Evolutionary conservation across 2,797 vertebrate species (phyloP), one percentile per base, ranked within the genome.

Genomic region (Enteromius afrohamiltoni): DNA sequence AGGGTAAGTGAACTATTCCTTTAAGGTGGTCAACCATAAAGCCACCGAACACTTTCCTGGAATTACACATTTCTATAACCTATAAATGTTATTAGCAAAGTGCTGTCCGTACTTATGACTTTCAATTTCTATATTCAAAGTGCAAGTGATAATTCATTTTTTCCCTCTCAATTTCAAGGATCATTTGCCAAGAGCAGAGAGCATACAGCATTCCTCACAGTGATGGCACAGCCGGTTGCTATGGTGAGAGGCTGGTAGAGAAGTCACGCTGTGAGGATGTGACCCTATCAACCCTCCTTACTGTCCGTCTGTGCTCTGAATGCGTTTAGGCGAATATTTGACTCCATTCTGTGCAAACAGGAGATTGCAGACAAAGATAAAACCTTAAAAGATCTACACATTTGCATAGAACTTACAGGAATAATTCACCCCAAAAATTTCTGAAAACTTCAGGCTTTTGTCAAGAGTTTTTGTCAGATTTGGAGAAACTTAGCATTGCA

Each of bases 111-210:
- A 93, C 77, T 83, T 89, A 88, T 88, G 88, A 88, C 89, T 91
- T 87, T 88, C 90, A 85, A 86, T 88, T 91, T 87, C 87, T 90
- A 85, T 91, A 93, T 94, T 93, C 93, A 93, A 90, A 90, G 88
- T 86, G 77, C 73, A 80, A 19, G 86, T 89, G 77, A 89, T 88
- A 77, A 88, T 49, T 85, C 90, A 93, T 93, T 91, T 92, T 93
- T 91, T 88, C 86, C 87, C 88, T 94, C 88, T 92, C 91, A 95
- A 95, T 95, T 95, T 95, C 94, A 95, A 94, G 94, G 93, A 92
- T 94, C 92, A 92, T 95, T 95, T 95, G 92, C 90, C 85, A 84
- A 62, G 86, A 87, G 88, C 80, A 89, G 62, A 91, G 92, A 92
- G 90, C 89, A 93, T 94, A 91, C 93, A 79, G 75, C 64, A 77